These are phyloP conservation scores for Mionectes olivaceus DNA, from an alignment of 2,797 vertebrate genomes.

Conservation along the genomic window DNA sequence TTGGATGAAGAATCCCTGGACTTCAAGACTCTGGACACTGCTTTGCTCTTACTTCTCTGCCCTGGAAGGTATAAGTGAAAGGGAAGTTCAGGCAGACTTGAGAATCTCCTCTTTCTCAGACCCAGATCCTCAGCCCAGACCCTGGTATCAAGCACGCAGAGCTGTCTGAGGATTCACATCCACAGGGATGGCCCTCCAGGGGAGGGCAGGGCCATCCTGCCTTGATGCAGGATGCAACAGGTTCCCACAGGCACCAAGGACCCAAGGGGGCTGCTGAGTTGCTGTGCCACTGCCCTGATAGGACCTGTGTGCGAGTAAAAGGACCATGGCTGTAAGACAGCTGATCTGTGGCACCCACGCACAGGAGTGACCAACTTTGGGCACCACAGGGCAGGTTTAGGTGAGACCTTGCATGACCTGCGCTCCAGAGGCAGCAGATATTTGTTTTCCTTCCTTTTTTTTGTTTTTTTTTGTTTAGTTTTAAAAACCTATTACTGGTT, in stretches of 20 bases:
- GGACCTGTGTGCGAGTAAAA: background rate
- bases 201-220: background rate
- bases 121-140: background rate
- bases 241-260: background rate
- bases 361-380: background rate
- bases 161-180: background rate
- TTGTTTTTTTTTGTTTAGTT: background rate
- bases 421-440: background rate
- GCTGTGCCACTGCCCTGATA: background rate
- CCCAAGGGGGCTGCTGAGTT: background rate
- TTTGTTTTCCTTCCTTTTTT: background rate
- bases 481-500: background rate
- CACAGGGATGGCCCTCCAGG: rapidly evolving
- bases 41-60: background rate
- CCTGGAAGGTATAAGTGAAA: background rate
- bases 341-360: background rate
- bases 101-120: background rate
- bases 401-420: background rate
- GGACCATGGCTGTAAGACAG: background rate
- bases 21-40: background rate
- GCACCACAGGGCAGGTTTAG: background rate
- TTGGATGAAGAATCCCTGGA: background rate
- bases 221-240: background rate
- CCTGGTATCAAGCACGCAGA: background rate
- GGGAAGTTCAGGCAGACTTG: background rate